phyloP scores from a whole-genome alignment of 2,113 vertebrate species.

The Raja brachyura region DNA sequence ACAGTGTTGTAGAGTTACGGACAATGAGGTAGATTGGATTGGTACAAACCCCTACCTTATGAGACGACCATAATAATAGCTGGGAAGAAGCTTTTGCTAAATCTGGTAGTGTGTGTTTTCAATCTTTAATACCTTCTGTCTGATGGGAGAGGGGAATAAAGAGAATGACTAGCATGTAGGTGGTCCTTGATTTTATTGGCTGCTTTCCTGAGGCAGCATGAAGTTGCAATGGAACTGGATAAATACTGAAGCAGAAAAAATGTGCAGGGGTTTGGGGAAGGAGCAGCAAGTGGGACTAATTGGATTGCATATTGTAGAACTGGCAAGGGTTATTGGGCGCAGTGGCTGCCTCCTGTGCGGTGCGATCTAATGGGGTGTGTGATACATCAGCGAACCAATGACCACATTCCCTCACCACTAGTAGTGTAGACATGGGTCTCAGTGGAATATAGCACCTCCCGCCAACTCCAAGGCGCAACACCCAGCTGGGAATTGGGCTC shows the following conservation, averaged over 20 bases:
- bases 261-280: neutral
- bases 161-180: too few relatives aligned
- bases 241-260: neutral
- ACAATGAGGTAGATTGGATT: too few relatives aligned
- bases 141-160: too few relatives aligned
- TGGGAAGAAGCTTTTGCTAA: too few relatives aligned
- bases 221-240: neutral
- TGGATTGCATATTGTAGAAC: neutral
- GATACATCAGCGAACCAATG: neutral
- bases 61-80: too few relatives aligned
- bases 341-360: neutral
- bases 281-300: neutral
- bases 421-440: neutral
- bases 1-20: too few relatives aligned
- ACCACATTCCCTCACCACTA: neutral
- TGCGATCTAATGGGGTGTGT: neutral
- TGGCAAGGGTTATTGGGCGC: neutral
- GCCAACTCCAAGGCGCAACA: neutral
- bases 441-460: neutral
- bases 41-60: too few relatives aligned
- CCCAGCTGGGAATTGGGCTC: neutral
- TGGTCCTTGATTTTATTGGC: too few relatives aligned
- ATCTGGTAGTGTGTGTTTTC: too few relatives aligned
- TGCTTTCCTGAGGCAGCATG: too few relatives aligned
- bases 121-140: too few relatives aligned